Conservation (phyloP, 37 sponge, comb jelly and placozoan genomes). For the Crambe crambe region DNA sequence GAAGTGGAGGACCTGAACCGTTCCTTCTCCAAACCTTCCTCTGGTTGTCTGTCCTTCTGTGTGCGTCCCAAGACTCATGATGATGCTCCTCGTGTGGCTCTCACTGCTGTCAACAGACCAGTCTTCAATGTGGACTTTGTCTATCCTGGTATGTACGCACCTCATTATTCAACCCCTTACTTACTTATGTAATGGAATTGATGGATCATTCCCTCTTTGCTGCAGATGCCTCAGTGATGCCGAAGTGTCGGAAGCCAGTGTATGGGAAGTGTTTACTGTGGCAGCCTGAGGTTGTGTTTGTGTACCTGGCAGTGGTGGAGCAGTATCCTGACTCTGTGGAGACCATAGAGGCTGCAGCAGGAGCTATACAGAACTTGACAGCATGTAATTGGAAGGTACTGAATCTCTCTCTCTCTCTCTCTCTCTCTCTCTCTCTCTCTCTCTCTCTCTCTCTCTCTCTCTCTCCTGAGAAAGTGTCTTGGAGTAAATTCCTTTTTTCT, state of each 20-base stretch:
- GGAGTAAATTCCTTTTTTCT: too few relatives aligned
- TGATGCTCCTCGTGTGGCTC: not conserved
- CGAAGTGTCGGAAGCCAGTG: conserved; percentile 30
- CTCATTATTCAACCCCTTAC: too few relatives aligned
- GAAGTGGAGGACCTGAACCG: conserved; percentile 52
- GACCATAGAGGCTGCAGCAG: conserved; percentile 91
- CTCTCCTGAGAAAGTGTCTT: too few relatives aligned
- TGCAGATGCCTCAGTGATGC: conserved; percentile 28
- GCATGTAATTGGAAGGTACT: conserved; percentile 95
- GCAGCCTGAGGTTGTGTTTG: conserved; percentile 82
- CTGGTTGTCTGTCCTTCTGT: conserved; percentile 40
- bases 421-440: not conserved
- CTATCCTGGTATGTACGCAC: conserved; percentile 38
- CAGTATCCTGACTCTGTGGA: conserved; percentile 72
- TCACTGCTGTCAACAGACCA: not conserved
- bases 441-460: not conserved
- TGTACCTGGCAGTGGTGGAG: conserved; percentile 75
- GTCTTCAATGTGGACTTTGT: conserved; percentile 26
- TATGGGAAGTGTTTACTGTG: conserved; percentile 84
- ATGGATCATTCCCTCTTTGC: too few relatives aligned
- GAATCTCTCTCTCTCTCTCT: too few relatives aligned
- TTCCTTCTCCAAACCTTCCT: conserved; percentile 21
- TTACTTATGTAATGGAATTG: too few relatives aligned
- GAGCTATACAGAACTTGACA: conserved; percentile 94
- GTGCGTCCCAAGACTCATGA: not conserved